These are phyloP conservation scores for Drosophila falleni DNA, from an alignment of 2,888 invertebrate genomes.

Conservation along the genomic window DNA sequence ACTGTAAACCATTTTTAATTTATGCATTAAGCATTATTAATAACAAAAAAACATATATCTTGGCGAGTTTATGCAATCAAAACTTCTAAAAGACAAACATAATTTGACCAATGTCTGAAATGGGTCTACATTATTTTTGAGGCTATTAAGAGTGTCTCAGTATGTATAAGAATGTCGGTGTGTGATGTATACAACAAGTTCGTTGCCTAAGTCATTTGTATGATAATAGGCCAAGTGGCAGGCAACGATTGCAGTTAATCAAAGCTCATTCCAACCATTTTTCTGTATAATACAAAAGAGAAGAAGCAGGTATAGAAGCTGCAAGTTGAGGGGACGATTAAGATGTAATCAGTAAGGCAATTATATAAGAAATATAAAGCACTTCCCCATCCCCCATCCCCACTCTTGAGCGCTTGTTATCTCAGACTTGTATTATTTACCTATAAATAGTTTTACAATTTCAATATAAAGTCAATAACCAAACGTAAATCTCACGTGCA, in stretches of 20 bases:
- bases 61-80: constrained; percentile 45
- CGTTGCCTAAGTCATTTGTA: constrained; percentile 62
- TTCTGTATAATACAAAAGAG: constrained; percentile 5
- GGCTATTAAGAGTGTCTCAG: constrained; percentile 30
- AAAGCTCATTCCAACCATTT: constrained; percentile 31
- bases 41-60: constrained; percentile 1
- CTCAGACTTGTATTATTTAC: constrained; percentile 3
- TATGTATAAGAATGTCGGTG: constrained; percentile 5
- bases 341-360: constrained; percentile 32
- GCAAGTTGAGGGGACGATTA: constrained; percentile 27
- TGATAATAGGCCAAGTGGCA: constrained; percentile 42
- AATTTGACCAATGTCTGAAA: constrained; percentile 32
- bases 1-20: constrained; percentile 48
- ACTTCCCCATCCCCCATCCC: neutral
- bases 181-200: constrained; percentile 42
- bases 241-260: constrained; percentile 26
- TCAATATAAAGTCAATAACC: constrained; percentile 16
- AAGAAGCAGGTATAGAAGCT: neutral
- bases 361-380: neutral
- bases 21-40: constrained; percentile 18
- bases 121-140: constrained; percentile 46
- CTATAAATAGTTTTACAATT: constrained; percentile 5
- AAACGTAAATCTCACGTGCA: constrained; percentile 25
- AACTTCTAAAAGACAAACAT: constrained; percentile 16
- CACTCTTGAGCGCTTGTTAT: neutral